phyloP scores from a whole-genome alignment of 2,888 invertebrate genomes.

The Epistrophella euchroma region DNA sequence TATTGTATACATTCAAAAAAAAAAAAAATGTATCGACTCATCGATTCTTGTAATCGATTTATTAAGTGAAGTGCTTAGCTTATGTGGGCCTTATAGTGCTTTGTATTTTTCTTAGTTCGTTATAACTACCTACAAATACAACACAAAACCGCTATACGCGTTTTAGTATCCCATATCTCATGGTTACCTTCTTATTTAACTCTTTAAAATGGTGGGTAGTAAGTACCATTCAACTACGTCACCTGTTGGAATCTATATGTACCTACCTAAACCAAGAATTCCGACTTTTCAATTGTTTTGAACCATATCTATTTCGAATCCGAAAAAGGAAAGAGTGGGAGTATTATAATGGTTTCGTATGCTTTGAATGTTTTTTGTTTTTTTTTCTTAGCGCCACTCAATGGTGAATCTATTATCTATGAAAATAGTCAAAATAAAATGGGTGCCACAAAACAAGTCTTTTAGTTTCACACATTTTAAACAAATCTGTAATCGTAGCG shows the following conservation, averaged over 20 bases:
- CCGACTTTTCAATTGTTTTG: slow-evolving; percentile 20
- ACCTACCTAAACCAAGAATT: slow-evolving; percentile 34
- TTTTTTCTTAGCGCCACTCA: slow-evolving; percentile 63
- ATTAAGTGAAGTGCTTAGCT: neutral
- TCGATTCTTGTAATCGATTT: slow-evolving; percentile 52
- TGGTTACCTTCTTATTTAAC: slow-evolving; percentile 6
- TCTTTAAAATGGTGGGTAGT: slow-evolving; percentile 1
- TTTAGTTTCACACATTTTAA: slow-evolving; percentile 16
- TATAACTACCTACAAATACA: neutral
- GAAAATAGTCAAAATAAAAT: slow-evolving; percentile 16
- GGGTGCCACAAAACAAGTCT: slow-evolving; percentile 45
- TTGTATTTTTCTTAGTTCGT: slow-evolving; percentile 21
- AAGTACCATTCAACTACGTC: slow-evolving; percentile 40
- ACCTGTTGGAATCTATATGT: slow-evolving; percentile 49
- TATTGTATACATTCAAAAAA: neutral
- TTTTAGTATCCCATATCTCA: slow-evolving; percentile 16
- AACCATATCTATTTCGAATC: neutral
- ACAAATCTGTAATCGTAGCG: neutral
- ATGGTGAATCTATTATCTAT: slow-evolving; percentile 22
- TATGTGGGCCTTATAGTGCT: neutral
- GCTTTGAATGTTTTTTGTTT: slow-evolving; percentile 4
- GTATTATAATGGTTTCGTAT: slow-evolving; percentile 16
- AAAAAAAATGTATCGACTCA: slow-evolving; percentile 14
- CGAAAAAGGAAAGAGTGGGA: slow-evolving; percentile 6
- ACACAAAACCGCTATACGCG: slow-evolving; percentile 13